Evolutionary conservation across 2,888 invertebrate genomes (phyloP).

Genomic region (Hecatera dysodea): DNA sequence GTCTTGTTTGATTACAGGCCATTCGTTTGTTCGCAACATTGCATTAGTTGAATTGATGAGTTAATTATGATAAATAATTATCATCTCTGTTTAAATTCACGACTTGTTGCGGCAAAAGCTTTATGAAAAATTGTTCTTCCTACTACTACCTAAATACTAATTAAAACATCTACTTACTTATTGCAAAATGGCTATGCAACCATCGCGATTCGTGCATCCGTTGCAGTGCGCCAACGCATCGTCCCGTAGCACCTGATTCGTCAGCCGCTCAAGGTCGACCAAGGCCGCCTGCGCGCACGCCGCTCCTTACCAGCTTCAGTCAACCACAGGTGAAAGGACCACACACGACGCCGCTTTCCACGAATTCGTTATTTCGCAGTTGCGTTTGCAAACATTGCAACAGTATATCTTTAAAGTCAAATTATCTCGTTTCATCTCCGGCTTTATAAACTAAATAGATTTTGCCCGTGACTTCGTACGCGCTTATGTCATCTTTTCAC

Average conservation of each 20-base stretch:
- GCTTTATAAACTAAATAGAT: too few species aligned
- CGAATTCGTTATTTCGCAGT: conserved; percentile 36
- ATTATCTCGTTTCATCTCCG: conserved; percentile 16
- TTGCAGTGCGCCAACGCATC: conserved; percentile 18
- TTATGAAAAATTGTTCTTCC: background rate
- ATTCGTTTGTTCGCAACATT: conserved; percentile 25
- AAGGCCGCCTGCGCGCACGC: conserved; percentile 56
- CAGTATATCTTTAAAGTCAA: conserved; percentile 9
- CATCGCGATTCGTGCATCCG: background rate
- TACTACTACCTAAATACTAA: background rate
- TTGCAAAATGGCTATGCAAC: background rate
- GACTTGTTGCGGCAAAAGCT: background rate
- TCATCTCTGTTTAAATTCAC: background rate
- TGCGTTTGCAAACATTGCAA: conserved; percentile 24
- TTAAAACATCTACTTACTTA: background rate
- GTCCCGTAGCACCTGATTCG: conserved; percentile 35
- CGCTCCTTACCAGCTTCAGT: conserved; percentile 17
- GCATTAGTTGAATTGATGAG: conserved; percentile 8
- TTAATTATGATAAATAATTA: background rate
- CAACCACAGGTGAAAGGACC: conserved; percentile 53
- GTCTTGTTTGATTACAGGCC: conserved; percentile 35
- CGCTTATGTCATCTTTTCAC: too few species aligned
- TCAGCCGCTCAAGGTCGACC: conserved; percentile 57
- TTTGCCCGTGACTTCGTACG: too few species aligned
- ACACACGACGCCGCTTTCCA: conserved; percentile 32